Evolutionary conservation across 1,140 invertebrate genomes (phyloP).

Genomic region (Bombus sylvicola): DNA sequence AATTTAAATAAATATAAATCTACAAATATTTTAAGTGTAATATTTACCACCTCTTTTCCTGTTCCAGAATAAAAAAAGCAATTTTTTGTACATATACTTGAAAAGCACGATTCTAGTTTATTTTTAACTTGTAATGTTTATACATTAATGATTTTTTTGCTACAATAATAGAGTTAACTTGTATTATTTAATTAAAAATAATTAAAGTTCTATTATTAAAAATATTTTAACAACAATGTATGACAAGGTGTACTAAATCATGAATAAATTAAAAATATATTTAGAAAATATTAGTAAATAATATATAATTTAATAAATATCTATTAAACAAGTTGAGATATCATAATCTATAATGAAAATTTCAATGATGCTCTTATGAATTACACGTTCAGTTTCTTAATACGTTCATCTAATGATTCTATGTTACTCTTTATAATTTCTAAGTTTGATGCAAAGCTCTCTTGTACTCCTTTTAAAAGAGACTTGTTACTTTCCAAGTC

Average conservation of each 20-base stretch:
- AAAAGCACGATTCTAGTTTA: slow-evolving; percentile 35
- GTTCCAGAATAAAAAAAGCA: neutral
- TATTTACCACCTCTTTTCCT: slow-evolving; percentile 35
- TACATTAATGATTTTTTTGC: slow-evolving; percentile 4
- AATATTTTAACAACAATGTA: slow-evolving; percentile 14
- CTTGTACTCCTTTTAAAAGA: slow-evolving; percentile 90
- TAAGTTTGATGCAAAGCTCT: slow-evolving; percentile 89
- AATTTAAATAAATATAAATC: slow-evolving; percentile 75
- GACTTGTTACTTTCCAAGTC: slow-evolving; percentile 90
- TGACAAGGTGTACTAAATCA: neutral
- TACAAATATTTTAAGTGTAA: slow-evolving; percentile 39
- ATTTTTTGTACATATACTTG: slow-evolving; percentile 35
- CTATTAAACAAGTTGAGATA: slow-evolving; percentile 7
- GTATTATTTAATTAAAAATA: neutral
- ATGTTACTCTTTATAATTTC: slow-evolving; percentile 90
- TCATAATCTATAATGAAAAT: slow-evolving; percentile 11
- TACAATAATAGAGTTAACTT: slow-evolving; percentile 12
- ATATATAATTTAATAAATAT: slow-evolving; percentile 47
- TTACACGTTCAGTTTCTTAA: slow-evolving; percentile 83
- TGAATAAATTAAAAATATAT: slow-evolving; percentile 19
- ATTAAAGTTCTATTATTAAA: slow-evolving; percentile 5
- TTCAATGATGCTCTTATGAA: slow-evolving; percentile 48
- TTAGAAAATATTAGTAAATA: slow-evolving; percentile 25
- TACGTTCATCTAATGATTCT: slow-evolving; percentile 88
- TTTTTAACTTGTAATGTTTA: slow-evolving; percentile 28